Conservation (phyloP, 2,888 invertebrate genomes). For the Colostygia pectinataria region DNA sequence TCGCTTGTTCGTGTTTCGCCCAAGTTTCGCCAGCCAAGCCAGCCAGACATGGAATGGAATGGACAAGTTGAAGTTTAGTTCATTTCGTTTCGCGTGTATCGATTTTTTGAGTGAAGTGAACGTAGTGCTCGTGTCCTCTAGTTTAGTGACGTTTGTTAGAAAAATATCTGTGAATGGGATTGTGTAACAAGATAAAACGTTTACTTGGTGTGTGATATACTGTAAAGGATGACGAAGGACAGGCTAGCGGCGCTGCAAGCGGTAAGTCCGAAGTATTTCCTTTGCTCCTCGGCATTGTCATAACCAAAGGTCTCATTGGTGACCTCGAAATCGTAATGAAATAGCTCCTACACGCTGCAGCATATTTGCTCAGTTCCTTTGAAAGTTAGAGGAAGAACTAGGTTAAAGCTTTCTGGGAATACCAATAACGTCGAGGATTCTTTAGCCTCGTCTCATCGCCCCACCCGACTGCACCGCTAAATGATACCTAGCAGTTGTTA, state of each 20-base stretch:
- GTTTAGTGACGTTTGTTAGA: constrained; percentile 88
- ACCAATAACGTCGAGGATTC: constrained; percentile 44
- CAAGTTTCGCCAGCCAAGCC: too few relatives aligned
- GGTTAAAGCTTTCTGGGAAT: constrained; percentile 23
- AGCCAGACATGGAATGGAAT: constrained; percentile 49
- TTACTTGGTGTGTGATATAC: constrained; percentile 86
- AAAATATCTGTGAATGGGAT: constrained; percentile 91
- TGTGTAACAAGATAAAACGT: constrained; percentile 86
- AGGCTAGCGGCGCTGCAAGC: constrained; percentile 98
- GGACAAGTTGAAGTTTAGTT: constrained; percentile 79
- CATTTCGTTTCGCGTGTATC: constrained; percentile 86
- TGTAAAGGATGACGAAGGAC: constrained; percentile 95
- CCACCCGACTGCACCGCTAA: constrained; percentile 71
- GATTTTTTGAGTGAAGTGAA: constrained; percentile 89
- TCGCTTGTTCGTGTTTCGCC: too few relatives aligned
- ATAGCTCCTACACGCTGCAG: constrained; percentile 52
- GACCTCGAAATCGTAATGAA: constrained; percentile 72
- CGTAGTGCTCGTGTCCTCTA: constrained; percentile 88
- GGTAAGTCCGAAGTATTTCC: constrained; percentile 84
- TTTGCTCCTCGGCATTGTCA: constrained; percentile 56
- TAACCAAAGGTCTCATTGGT: constrained; percentile 69
- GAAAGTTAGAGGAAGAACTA: constrained; percentile 5
- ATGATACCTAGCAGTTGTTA: constrained; percentile 68
- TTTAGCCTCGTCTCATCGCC: constrained; percentile 58
- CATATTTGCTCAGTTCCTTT: constrained; percentile 32